Percentiles rank a stretch among this genome's conserved stretches.
phyloP scores from a whole-genome alignment of 2,113 vertebrate genomes.

The Crotophaga sulcirostris region DNA sequence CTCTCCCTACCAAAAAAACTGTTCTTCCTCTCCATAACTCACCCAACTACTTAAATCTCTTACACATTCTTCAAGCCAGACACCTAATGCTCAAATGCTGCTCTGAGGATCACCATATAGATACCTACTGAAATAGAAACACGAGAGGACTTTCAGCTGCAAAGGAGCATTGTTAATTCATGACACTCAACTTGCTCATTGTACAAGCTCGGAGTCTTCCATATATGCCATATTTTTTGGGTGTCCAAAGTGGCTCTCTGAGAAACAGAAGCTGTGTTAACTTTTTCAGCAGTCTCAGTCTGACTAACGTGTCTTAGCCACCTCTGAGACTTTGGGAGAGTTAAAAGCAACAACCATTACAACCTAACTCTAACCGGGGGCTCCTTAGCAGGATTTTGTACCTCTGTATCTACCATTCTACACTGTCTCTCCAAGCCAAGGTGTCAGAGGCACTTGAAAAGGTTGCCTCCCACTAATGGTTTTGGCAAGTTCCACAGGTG shows the following conservation, averaged over 20 bases:
- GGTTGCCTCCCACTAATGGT: neutral
- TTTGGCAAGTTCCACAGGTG: neutral
- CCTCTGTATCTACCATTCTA: neutral
- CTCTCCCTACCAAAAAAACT: neutral
- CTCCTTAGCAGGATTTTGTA: neutral
- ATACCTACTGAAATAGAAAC: neutral
- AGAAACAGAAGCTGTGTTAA: neutral
- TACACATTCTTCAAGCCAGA: neutral
- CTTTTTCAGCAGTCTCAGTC: neutral
- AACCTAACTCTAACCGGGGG: neutral
- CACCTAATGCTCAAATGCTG: neutral
- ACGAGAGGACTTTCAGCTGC: neutral
- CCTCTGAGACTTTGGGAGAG: rapidly evolving
- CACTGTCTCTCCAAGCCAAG: neutral
- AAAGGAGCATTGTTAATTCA: neutral
- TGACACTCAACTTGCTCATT: rapidly evolving
- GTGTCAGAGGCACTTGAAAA: neutral
- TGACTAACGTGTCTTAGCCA: neutral
- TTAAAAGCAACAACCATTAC: neutral
- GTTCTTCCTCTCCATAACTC: neutral
- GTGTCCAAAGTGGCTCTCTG: neutral
- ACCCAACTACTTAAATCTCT: neutral
- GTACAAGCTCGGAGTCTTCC: neutral
- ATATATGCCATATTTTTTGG: neutral
- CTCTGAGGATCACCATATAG: neutral